phyloP scores from a whole-genome alignment of 2,113 vertebrate genomes.

The Otis tarda region DNA sequence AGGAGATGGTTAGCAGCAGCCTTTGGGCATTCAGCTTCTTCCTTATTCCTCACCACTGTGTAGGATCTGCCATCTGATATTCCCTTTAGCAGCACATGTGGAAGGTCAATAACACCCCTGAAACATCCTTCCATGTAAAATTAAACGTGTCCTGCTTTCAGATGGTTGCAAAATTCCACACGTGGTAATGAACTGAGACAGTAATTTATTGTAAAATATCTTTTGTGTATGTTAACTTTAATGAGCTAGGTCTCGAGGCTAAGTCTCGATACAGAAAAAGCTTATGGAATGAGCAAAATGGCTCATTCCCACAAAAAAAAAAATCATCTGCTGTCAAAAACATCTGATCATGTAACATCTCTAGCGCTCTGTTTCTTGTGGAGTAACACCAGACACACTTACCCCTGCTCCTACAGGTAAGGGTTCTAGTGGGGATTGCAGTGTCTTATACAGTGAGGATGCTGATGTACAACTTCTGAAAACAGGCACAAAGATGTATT shows the following conservation, averaged over 20 bases:
- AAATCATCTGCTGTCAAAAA: not conserved
- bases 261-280: not conserved
- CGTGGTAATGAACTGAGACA: fast-evolving
- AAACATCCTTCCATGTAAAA: not conserved
- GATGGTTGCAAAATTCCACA: not conserved
- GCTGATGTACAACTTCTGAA: not conserved
- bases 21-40: not conserved
- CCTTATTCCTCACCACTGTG: not conserved
- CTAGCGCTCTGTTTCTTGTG: not conserved
- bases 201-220: not conserved
- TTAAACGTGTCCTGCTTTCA: not conserved
- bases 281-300: not conserved
- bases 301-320: not conserved
- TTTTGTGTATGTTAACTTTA: not conserved
- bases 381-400: not conserved
- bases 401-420: not conserved
- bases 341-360: not conserved
- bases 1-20: not conserved
- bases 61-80: not conserved
- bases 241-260: not conserved
- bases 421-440: not conserved
- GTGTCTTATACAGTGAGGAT: not conserved
- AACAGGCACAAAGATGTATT: not conserved
- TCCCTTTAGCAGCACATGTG: not conserved
- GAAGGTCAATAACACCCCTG: not conserved